Conservation (phyloP, 2,113 vertebrate genomes). For the Larimichthys polyactis region DNA sequence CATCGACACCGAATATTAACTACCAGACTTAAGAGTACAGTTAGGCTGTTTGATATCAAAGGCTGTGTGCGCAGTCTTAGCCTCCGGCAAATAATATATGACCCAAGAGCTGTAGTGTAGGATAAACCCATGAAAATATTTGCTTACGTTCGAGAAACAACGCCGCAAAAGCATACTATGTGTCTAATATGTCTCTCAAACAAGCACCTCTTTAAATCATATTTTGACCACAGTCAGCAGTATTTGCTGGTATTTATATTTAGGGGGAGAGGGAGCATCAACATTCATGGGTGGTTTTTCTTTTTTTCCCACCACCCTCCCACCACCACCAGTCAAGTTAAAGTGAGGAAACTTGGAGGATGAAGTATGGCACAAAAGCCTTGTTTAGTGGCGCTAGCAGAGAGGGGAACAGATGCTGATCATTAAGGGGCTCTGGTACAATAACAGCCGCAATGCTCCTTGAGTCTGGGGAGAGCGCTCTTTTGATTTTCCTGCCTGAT, state of each 20-base stretch:
- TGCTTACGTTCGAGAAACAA: conserved; percentile 55
- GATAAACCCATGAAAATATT: conserved; percentile 52
- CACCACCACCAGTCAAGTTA: conserved; percentile 22
- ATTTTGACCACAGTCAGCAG: conserved; percentile 68
- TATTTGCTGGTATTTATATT: conserved; percentile 5
- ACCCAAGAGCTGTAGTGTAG: conserved; percentile 1
- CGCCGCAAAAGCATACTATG: conserved; percentile 4
- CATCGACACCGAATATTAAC: conserved; percentile 1
- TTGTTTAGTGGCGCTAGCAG: conserved; percentile 65
- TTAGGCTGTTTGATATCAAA: conserved; percentile 20
- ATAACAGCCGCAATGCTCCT: conserved; percentile 76
- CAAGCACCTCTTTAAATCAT: conserved; percentile 61
- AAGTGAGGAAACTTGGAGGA: conserved; percentile 43
- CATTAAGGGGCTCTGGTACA: conserved; percentile 77
- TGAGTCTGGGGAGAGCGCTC: conserved; percentile 71
- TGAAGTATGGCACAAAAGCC: conserved; percentile 51
- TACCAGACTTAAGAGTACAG: not conserved
- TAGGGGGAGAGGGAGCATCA: conserved; percentile 24
- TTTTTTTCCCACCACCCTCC: not conserved
- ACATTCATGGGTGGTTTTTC: conserved; percentile 19
- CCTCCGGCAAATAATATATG: conserved; percentile 31
- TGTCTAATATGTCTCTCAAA: conserved; percentile 47
- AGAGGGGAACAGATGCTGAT: conserved; percentile 79
- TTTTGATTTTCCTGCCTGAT: conserved; percentile 79
- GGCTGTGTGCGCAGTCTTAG: conserved; percentile 13